Conservation (phyloP, 1,140 invertebrate species). For the Papilio polyxenes region DNA sequence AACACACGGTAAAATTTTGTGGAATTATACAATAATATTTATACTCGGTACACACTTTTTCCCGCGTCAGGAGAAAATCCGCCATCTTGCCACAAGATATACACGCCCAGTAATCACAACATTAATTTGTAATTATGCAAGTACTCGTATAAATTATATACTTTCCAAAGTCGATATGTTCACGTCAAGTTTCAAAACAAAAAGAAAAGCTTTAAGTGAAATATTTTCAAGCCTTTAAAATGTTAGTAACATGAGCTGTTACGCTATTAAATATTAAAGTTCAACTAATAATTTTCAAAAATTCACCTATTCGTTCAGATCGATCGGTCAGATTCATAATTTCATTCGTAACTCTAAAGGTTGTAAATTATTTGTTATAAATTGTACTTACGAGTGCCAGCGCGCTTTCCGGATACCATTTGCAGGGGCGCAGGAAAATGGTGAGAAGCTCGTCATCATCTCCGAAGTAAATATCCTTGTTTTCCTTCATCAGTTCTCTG, state of each 20-base stretch:
- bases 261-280: too few species aligned
- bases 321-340: not conserved
- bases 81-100: not conserved
- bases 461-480: constrained; percentile 83
- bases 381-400: constrained; percentile 83
- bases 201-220: not conserved
- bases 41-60: not conserved
- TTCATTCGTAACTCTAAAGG: not conserved
- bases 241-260: too few species aligned
- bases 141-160: constrained; percentile 17
- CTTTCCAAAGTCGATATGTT: constrained; percentile 24
- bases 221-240: not conserved
- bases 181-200: not conserved
- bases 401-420: constrained; percentile 90
- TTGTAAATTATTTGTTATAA: not conserved
- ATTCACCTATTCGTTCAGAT: too few species aligned
- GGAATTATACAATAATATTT: not conserved
- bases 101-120: constrained; percentile 25
- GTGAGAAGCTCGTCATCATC: constrained; percentile 88
- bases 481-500: constrained; percentile 83
- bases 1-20: not conserved
- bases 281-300: too few species aligned
- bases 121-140: too few species aligned
- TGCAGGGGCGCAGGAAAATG: constrained; percentile 88
- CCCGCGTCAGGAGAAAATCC: constrained; percentile 28